Base-by-base conservation (phyloP, 2,797 vertebrate genomes). In the Catamblyrhynchus diadema region DNA sequence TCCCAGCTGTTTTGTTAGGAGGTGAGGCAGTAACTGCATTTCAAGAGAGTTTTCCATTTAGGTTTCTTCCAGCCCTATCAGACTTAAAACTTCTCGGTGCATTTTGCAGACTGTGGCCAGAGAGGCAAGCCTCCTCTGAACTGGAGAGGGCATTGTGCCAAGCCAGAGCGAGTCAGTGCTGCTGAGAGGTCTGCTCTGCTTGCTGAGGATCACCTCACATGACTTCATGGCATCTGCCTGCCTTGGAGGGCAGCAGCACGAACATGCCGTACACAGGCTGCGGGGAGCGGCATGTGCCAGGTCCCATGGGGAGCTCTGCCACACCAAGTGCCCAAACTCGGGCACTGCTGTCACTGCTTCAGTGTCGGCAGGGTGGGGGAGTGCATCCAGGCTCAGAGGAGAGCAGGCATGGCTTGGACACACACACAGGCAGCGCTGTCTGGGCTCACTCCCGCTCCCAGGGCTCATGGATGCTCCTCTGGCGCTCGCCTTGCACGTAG, bases 161-260 rank as follows among this genome's bases (percentile, higher is more conserved):
- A 82, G 60, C 3, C 6, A 1, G 77, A 81, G 73, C 11, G 24
- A 78, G 81, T 6, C 24, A 73, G 56, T 12, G 30, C 88, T 57
- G 73, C 86, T 81, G 86, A 86, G 45, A 84, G 74, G 19, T 73
- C 87, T 95, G 86, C 80, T 82, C 13, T 81, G 5, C 91, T 90
- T 56, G 86, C 92, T 92, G 60, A 70, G 91, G 60, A 87, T 96
- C 91, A 82, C 91, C 83, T 94, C 95, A 6, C 51, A 48, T 70
- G 88, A 90, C 90, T 86, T 53, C 14, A 1, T 44, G 86, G 95
- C 92, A 95, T 93, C 88, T 93, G 88, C 88, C 78, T 96, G 88
- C 33, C 78, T 93, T 88, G 94, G 95, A 96, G 89, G 60, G 42
- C 78, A 81, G 95, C 83, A 72, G 88, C 94, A 70, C 0, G 25